These are phyloP conservation scores for Etheostoma perlongum DNA, from an alignment of 2,797 vertebrate species.

Conservation along the genomic window DNA sequence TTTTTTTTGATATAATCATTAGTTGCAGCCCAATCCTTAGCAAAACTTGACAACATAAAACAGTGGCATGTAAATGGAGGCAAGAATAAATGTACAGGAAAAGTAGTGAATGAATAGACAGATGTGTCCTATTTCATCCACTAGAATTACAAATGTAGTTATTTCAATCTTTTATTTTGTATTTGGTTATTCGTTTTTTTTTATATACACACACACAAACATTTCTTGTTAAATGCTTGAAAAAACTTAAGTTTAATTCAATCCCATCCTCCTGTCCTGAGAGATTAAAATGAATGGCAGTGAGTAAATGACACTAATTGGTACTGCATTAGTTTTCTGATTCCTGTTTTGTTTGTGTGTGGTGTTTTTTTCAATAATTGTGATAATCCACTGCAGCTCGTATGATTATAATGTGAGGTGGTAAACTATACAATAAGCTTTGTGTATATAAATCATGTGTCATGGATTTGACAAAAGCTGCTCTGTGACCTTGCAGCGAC, in stretches of 20 bases:
- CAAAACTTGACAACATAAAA: background rate
- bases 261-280: background rate
- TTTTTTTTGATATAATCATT: background rate
- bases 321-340: background rate
- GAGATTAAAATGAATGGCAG: background rate
- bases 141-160: background rate
- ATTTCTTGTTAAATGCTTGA: no score
- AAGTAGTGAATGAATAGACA: background rate
- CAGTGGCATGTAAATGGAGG: background rate
- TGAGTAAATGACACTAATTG: background rate
- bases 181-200: no score
- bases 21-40: background rate
- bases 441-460: conserved; percentile 15
- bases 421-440: background rate
- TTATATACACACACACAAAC: no score
- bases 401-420: background rate
- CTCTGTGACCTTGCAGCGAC: conserved; percentile 57
- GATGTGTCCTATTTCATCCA: background rate
- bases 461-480: conserved; percentile 46
- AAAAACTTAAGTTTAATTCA: no score
- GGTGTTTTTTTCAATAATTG: background rate
- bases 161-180: no score
- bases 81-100: background rate
- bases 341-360: background rate
- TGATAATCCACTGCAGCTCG: conserved; percentile 16